phyloP scores from a whole-genome alignment of 2,113 vertebrate species.

The Corydoras sp. region DNA sequence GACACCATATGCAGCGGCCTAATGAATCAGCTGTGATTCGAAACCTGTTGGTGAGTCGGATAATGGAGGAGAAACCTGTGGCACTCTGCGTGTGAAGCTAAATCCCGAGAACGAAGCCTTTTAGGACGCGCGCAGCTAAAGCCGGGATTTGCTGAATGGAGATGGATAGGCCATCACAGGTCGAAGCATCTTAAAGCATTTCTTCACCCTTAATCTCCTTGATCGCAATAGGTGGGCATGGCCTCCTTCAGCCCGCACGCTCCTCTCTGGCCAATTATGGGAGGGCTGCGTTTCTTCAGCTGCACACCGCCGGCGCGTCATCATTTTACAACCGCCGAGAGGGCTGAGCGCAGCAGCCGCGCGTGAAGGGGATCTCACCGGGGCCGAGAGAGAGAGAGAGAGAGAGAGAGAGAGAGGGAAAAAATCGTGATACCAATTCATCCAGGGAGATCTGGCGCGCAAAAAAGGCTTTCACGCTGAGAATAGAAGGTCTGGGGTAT shows the following conservation, averaged over 20 bases:
- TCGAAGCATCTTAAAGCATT: constrained; percentile 20
- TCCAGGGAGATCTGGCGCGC: no score
- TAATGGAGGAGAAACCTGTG: neutral
- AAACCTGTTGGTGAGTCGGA: neutral
- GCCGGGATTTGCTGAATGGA: constrained; percentile 25
- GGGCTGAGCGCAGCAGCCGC: constrained; percentile 50
- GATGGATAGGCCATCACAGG: constrained; percentile 26
- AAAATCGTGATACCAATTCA: neutral
- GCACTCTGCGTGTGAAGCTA: constrained; percentile 6
- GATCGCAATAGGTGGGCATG: constrained; percentile 23
- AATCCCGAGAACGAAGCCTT: neutral
- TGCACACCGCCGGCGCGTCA: constrained; percentile 65
- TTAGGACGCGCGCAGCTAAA: constrained; percentile 4
- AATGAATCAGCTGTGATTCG: neutral
- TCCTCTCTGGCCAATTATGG: constrained; percentile 56
- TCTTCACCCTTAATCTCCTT: constrained; percentile 14
- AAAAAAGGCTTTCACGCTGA: no score
- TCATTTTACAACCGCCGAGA: constrained; percentile 61
- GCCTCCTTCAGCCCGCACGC: constrained; percentile 57
- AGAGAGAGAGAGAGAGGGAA: constrained; percentile 38
- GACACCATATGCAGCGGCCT: neutral
- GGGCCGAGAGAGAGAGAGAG: neutral
- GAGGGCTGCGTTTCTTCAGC: constrained; percentile 58
- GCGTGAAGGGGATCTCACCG: constrained; percentile 63
- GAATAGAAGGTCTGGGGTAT: no score